Conservation (phyloP, 2,113 vertebrate species). For the Dasyornis broadbenti region DNA sequence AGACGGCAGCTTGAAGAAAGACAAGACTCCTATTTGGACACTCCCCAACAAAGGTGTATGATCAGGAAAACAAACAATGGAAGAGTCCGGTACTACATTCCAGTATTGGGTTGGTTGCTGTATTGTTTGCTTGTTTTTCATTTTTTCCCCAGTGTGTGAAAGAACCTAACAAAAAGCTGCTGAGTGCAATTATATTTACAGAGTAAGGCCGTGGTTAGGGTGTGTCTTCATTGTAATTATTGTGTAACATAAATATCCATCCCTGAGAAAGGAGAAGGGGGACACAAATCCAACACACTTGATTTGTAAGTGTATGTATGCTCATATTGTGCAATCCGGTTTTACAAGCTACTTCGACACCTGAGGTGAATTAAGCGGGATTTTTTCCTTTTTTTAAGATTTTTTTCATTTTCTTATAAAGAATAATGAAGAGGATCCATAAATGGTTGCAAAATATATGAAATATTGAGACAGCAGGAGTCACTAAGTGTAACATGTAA, state of each 20-base stretch:
- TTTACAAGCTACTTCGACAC: constrained; percentile 65
- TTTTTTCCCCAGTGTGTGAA: constrained; percentile 45
- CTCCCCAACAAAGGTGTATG: not conserved
- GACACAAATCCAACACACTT: constrained; percentile 41
- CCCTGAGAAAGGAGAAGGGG: constrained; percentile 76
- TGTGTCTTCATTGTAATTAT: constrained; percentile 68
- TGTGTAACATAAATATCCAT: constrained; percentile 72
- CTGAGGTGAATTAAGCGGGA: constrained; percentile 71
- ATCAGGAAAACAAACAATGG: not conserved
- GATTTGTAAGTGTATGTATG: constrained; percentile 38
- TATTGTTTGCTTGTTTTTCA: not conserved
- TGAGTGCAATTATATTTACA: constrained; percentile 72
- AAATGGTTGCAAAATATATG: constrained; percentile 40
- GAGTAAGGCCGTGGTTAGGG: constrained; percentile 67
- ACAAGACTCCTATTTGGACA: not conserved
- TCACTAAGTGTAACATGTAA: not conserved
- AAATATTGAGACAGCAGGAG: constrained; percentile 37
- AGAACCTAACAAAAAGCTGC: constrained; percentile 42
- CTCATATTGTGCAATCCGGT: constrained; percentile 68
- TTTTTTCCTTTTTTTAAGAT: not conserved
- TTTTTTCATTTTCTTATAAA: constrained; percentile 54
- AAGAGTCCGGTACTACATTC: constrained; percentile 28
- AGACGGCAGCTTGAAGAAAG: not conserved
- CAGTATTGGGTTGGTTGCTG: constrained; percentile 41
- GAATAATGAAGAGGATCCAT: constrained; percentile 5